A percentile compares a stretch with the other conserved stretches of the same genome.
Evolutionary conservation across 23 tunicate species (phyloP).

Genomic region (Corella eumyota): DNA sequence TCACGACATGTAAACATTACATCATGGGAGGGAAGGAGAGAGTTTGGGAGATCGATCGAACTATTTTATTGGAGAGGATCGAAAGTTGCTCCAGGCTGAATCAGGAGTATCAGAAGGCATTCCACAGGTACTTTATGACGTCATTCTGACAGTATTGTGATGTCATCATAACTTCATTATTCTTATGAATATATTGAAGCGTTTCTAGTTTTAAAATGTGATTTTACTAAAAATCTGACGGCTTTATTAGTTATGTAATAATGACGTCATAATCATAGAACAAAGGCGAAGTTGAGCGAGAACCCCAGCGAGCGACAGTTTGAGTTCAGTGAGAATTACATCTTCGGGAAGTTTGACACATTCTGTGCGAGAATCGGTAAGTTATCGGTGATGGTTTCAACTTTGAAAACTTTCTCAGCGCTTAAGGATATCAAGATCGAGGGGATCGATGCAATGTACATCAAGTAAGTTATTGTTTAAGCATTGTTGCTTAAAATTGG

Average conservation of each 20-base stretch:
- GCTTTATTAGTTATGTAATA: background rate
- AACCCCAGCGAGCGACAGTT: conserved; percentile 93
- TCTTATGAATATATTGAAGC: background rate
- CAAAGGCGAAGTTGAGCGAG: conserved; percentile 69
- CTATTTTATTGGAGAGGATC: conserved; percentile 65
- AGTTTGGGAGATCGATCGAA: conserved; percentile 92
- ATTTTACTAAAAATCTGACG: background rate
- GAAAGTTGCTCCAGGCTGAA: conserved; percentile 66
- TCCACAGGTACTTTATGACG: conserved; percentile 49
- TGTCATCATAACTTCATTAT: background rate
- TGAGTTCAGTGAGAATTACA: conserved; percentile 98
- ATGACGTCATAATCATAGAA: conserved; percentile 17
- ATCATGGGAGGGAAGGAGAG: conserved; percentile 91
- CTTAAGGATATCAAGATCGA: conserved; percentile 84
- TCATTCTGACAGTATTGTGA: background rate
- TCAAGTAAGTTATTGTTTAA: conserved; percentile 59
- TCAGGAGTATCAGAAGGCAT: conserved; percentile 80
- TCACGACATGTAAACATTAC: conserved; percentile 96
- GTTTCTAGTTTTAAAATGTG: background rate
- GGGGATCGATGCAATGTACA: conserved; percentile 78
- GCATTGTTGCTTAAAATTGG: too few species aligned
- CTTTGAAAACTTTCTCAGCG: conserved; percentile 58
- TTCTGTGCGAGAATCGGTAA: conserved; percentile 65
- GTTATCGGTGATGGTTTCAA: conserved; percentile 67
- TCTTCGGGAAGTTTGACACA: conserved; percentile 91